Percentiles rank a stretch among this genome's conserved stretches.
phyloP scores from a whole-genome alignment of 2,888 invertebrate species.

The Bembecia ichneumoniformis region DNA sequence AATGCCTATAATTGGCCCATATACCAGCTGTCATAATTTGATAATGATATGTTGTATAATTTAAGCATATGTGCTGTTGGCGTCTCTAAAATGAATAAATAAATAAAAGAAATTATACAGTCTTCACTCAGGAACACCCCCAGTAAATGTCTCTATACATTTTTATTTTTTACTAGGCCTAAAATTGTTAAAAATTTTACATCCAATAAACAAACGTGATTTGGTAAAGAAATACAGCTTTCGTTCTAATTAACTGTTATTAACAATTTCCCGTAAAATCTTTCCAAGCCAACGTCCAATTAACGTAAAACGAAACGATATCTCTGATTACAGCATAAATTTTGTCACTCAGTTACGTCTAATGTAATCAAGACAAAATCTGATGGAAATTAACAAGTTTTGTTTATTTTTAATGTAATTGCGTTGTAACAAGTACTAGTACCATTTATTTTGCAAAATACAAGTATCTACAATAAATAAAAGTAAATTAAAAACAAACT shows the following conservation, averaged over 20 bases:
- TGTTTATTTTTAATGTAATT: not conserved
- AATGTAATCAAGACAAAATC: slow-evolving; percentile 36
- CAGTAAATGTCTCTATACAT: no score
- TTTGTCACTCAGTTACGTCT: slow-evolving; percentile 30
- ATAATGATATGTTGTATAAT: no score
- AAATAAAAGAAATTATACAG: no score
- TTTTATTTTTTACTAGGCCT: no score
- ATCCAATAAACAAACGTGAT: not conserved
- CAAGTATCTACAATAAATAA: no score
- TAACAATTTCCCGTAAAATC: slow-evolving; percentile 35
- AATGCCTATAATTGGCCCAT: no score
- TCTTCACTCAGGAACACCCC: no score
- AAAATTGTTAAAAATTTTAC: no score
- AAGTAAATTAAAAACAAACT: not conserved
- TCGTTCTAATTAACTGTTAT: slow-evolving; percentile 6
- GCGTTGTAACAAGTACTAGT: not conserved
- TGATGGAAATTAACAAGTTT: slow-evolving; percentile 8
- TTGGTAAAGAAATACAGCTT: not conserved
- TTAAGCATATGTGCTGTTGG: no score
- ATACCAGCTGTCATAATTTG: no score
- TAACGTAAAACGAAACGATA: slow-evolving; percentile 43
- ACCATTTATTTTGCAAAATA: not conserved
- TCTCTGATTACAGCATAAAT: slow-evolving; percentile 46
- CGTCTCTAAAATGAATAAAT: no score
- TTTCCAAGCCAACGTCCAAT: slow-evolving; percentile 38